Evolutionary conservation across 1,140 invertebrate species (phyloP).

Genomic region (Brachionus angularis): DNA sequence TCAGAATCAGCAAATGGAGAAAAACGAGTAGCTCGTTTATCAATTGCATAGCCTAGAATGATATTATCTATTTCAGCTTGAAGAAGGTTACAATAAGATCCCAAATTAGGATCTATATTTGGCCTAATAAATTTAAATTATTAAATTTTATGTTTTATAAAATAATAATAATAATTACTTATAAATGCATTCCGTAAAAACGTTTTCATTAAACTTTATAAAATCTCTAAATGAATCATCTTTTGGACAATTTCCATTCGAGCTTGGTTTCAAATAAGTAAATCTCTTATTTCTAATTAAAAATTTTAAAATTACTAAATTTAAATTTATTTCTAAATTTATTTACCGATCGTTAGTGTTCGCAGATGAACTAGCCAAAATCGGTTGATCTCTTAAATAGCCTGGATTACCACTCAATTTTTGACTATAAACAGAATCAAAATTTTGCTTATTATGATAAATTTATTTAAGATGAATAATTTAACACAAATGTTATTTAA

Average conservation of each 20-base stretch:
- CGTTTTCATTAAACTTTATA: background rate
- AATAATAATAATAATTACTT: background rate
- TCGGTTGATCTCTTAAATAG: background rate
- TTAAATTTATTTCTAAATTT: no score
- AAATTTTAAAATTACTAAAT: no score
- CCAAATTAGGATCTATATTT: conserved; percentile 14
- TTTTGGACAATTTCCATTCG: conserved; percentile 4
- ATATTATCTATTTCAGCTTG: conserved; percentile 12
- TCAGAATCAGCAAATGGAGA: conserved; percentile 18
- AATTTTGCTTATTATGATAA: no score
- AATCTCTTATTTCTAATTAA: background rate
- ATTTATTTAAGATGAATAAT: no score
- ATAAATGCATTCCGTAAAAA: conserved; percentile 1
- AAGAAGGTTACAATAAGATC: background rate
- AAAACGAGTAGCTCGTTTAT: background rate
- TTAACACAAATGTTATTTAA: no score
- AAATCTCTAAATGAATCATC: background rate
- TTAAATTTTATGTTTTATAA: background rate
- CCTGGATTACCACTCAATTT: conserved; percentile 28
- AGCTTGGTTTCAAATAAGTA: background rate
- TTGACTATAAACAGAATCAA: background rate
- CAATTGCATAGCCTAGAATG: background rate
- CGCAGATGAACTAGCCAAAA: background rate
- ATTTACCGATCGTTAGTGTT: background rate
- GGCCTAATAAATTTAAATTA: background rate